phyloP scores from a whole-genome alignment of 1,140 invertebrate genomes.

The Bombus picipes region DNA sequence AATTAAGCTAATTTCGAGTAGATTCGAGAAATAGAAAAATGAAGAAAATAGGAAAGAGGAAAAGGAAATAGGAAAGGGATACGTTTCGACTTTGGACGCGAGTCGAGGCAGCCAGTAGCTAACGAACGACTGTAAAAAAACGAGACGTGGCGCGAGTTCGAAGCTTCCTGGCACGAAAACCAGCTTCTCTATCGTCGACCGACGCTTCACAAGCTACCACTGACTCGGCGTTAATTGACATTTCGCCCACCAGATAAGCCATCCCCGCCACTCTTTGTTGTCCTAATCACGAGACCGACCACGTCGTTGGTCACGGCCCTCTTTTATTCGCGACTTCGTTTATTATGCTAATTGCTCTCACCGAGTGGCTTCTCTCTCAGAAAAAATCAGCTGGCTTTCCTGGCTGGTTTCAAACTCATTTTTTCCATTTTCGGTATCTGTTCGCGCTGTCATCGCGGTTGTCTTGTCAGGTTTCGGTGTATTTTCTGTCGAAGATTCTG shows the following conservation, averaged over 20 bases:
- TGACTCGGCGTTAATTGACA: slow-evolving; percentile 51
- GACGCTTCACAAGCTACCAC: neutral
- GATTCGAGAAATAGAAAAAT: neutral
- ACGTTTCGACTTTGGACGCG: slow-evolving; percentile 7
- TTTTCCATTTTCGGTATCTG: neutral
- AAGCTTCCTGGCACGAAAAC: slow-evolving; percentile 25
- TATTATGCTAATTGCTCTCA: slow-evolving; percentile 74
- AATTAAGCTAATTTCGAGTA: slow-evolving; percentile 23
- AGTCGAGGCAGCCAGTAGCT: slow-evolving; percentile 10
- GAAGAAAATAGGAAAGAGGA: neutral
- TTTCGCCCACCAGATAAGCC: slow-evolving; percentile 41
- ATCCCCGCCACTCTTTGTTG: slow-evolving; percentile 46
- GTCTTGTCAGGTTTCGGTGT: neutral
- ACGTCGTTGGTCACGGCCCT: slow-evolving; percentile 55
- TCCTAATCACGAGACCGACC: slow-evolving; percentile 56
- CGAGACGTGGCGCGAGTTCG: slow-evolving; percentile 17
- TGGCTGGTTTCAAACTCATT: neutral
- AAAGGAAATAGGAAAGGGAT: neutral
- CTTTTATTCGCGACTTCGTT: slow-evolving; percentile 71
- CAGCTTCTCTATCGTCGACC: neutral
- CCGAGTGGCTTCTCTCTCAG: slow-evolving; percentile 45
- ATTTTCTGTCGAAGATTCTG: neutral
- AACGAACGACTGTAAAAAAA: slow-evolving; percentile 33
- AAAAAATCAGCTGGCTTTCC: neutral
- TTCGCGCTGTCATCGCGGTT: neutral